These are phyloP conservation scores for Malurus leucopterus DNA, from an alignment of 2,797 vertebrate species.

Conservation along the genomic window DNA sequence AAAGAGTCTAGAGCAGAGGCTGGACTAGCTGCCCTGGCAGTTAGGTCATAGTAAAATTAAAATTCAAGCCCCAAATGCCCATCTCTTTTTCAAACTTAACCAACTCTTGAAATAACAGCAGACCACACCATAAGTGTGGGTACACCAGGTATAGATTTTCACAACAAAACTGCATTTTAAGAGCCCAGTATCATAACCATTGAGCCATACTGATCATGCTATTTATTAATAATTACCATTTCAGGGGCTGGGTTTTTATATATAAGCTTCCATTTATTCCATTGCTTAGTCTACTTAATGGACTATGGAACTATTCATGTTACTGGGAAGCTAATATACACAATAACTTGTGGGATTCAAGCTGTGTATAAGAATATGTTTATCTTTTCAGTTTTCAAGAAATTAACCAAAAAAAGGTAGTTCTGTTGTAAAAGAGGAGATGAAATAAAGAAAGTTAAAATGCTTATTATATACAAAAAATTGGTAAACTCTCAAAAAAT, in stretches of 20 bases:
- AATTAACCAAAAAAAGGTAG: background rate
- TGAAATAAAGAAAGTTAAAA: background rate
- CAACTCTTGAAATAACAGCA: background rate
- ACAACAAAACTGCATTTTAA: background rate
- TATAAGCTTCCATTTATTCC: background rate
- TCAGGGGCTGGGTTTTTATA: background rate
- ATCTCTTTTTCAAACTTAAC: background rate
- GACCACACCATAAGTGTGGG: fast-evolving
- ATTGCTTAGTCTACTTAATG: background rate
- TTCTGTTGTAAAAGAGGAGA: background rate
- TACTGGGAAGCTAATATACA: background rate
- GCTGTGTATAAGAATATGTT: background rate
- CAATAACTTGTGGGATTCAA: background rate
- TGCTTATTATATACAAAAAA: background rate
- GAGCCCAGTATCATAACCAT: background rate
- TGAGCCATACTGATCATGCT: background rate
- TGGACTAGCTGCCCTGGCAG: background rate
- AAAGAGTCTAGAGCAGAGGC: background rate
- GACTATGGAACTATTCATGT: background rate
- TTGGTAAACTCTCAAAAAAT: background rate
- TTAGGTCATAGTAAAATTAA: background rate
- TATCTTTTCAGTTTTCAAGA: background rate
- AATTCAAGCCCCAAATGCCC: background rate
- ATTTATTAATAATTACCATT: background rate
- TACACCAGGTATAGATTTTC: background rate